Conservation (phyloP, 2,888 invertebrate species). For the Hydraecia micacea region DNA sequence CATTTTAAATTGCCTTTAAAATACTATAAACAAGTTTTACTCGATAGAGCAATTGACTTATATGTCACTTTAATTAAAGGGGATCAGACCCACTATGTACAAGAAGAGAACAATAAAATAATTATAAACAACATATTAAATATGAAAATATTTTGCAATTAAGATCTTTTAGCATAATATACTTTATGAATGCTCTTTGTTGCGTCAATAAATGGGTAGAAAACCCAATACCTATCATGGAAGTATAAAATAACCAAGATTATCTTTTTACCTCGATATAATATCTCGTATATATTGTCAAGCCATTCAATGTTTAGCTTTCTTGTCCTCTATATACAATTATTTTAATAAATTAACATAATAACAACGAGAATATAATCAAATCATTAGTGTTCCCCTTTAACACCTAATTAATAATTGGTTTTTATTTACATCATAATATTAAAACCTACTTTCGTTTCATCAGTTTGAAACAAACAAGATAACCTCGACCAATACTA, state of each 20-base stretch:
- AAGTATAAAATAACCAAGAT: constrained; percentile 19
- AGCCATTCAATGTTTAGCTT: constrained; percentile 10
- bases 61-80: constrained; percentile 50
- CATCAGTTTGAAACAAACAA: constrained; percentile 33
- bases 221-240: not conserved
- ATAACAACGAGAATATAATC: constrained; percentile 58
- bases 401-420: constrained; percentile 46
- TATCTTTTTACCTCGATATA: not conserved
- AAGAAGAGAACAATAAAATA: constrained; percentile 52
- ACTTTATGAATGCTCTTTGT: constrained; percentile 7
- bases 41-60: constrained; percentile 64
- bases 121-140: constrained; percentile 51
- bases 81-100: constrained; percentile 60
- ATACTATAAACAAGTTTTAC: constrained; percentile 65
- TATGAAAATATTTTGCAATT: constrained; percentile 46
- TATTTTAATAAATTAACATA: constrained; percentile 62
- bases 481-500: constrained; percentile 34
- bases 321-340: constrained; percentile 61
- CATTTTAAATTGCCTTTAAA: constrained; percentile 57
- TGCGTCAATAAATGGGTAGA: constrained; percentile 6
- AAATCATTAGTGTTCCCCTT: constrained; percentile 57
- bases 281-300: constrained; percentile 20
- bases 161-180: constrained; percentile 39
- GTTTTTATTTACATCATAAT: constrained; percentile 60
- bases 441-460: constrained; percentile 31